These are phyloP conservation scores for Pseudochromis fuscus DNA, from an alignment of 2,797 vertebrate species.

Conservation along the genomic window DNA sequence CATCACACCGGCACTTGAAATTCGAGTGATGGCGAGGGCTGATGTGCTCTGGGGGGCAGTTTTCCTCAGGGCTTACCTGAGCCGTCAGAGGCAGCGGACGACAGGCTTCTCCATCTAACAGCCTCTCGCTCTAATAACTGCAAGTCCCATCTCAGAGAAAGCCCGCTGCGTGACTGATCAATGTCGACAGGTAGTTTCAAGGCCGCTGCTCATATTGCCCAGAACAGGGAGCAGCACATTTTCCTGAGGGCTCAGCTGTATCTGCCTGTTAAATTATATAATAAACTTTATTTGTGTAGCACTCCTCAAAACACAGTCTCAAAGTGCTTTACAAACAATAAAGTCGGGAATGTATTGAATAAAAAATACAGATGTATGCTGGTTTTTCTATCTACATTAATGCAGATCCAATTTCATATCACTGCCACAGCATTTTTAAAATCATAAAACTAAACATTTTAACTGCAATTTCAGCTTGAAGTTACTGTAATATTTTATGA, in stretches of 20 bases:
- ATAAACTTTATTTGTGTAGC: slow-evolving; percentile 72
- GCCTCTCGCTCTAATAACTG: slow-evolving; percentile 86
- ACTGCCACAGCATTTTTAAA: slow-evolving; percentile 50
- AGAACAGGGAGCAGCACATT: slow-evolving; percentile 70
- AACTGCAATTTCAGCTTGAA: slow-evolving; percentile 9
- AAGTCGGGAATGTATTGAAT: slow-evolving; percentile 38
- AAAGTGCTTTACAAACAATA: slow-evolving; percentile 69
- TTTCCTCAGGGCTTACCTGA: slow-evolving; percentile 77
- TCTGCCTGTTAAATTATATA: slow-evolving; percentile 67
- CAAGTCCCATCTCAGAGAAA: slow-evolving; percentile 80
- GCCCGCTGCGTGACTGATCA: slow-evolving; percentile 81
- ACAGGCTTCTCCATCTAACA: slow-evolving; percentile 80
- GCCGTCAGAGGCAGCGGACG: slow-evolving; percentile 62
- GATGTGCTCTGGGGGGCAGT: slow-evolving; percentile 51
- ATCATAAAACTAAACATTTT: slow-evolving; percentile 55
- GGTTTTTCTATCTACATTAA: slow-evolving; percentile 40
- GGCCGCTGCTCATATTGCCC: slow-evolving; percentile 77
- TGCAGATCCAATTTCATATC: slow-evolving; percentile 49
- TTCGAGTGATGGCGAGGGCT: slow-evolving; percentile 46
- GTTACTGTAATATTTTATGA: slow-evolving; percentile 31
- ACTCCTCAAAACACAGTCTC: slow-evolving; percentile 32
- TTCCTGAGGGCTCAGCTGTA: slow-evolving; percentile 76
- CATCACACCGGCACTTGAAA: slow-evolving; percentile 65
- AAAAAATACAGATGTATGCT: slow-evolving; percentile 55
- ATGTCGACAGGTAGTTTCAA: slow-evolving; percentile 86